Evolutionary conservation across 2,797 vertebrate genomes (phyloP), one percentile per base, ranked within the genome.

Genomic region (Rhynchotus rufescens): DNA sequence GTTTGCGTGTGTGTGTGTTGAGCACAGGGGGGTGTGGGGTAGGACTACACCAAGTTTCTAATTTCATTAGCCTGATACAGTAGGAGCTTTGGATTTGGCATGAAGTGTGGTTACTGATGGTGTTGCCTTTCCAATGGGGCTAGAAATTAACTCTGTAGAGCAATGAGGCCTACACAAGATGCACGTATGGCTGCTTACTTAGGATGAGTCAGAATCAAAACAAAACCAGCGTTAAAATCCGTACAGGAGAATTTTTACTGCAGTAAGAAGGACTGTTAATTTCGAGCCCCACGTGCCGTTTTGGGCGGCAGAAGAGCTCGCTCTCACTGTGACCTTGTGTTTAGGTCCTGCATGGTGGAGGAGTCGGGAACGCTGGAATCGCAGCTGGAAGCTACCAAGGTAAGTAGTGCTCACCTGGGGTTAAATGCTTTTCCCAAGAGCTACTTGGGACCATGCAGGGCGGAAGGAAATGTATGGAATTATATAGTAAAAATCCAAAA

Each of bases 281-380:
- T 86, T 80, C 54, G 68, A 93, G 90, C 90, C 91, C 69, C 90
- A 72, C 65, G 4, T 57, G 10, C 45, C 19, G 2, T 80, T 49
- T 69, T 62, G 44, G 25, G 52, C 7, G 36, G 79, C 76, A 3
- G 10, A 16, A 79, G 80, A 64, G 42, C 69, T 0, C 11, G 45
- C 14, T 75, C 93, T 98, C 80, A 97, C 81, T 83, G 42, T 44
- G 38, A 26, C 32, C 97, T 62, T 97, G 28, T 97, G 89, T 97
- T 74, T 96, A 99, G 99, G 98, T 99, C 99, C 6, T 99, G 99
- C 88, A 99, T 99, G 99, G 99, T 99, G 94, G 99, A 99, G 91
- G 99, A 99, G 79, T 99, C 99, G 0, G 99, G 99, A 92, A 99
- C 99, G 0, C 96, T 99, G 51, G 99, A 99, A 92, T 99, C 99